A percentile compares a stretch with the other conserved stretches of the same genome.
These are phyloP conservation scores for Trichonephila clavata DNA, from an alignment of 1,140 invertebrate genomes.

Conservation along the genomic window DNA sequence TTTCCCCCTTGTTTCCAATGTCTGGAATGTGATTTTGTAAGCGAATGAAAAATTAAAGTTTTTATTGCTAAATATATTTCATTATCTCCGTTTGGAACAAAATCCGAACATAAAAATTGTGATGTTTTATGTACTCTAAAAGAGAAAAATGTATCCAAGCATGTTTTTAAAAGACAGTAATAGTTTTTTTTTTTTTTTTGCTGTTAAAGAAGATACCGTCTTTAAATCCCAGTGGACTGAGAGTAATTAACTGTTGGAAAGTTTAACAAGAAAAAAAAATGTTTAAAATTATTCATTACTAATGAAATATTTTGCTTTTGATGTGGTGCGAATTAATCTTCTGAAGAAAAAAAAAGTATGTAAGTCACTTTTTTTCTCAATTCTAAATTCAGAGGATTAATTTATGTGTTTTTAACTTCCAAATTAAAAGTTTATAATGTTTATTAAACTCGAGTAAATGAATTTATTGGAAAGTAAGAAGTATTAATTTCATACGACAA, in stretches of 20 bases:
- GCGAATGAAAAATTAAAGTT: slow-evolving; percentile 14
- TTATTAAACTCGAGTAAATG: no score
- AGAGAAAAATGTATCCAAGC: neutral
- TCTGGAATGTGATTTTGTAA: neutral
- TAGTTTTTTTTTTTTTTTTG: neutral
- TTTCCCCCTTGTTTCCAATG: neutral
- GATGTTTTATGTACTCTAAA: neutral
- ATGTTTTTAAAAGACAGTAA: neutral
- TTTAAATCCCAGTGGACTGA: neutral
- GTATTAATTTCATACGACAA: no score
- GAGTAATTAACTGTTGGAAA: neutral
- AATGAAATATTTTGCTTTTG: no score
- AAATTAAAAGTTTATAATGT: no score
- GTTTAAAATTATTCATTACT: no score
- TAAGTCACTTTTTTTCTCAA: no score
- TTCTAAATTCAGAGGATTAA: no score
- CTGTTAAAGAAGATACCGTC: neutral
- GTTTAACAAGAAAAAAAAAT: no score
- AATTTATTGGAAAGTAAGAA: no score
- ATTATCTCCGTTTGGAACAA: neutral
- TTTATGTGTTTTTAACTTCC: no score
- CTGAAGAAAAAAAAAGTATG: no score
- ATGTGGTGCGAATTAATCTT: no score
- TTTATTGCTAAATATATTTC: slow-evolving; percentile 42
- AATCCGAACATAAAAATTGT: neutral